A percentile compares a stretch with the other conserved stretches of the same genome.
Conservation (phyloP, 2,113 vertebrate genomes). For the Octodon degus region DNA sequence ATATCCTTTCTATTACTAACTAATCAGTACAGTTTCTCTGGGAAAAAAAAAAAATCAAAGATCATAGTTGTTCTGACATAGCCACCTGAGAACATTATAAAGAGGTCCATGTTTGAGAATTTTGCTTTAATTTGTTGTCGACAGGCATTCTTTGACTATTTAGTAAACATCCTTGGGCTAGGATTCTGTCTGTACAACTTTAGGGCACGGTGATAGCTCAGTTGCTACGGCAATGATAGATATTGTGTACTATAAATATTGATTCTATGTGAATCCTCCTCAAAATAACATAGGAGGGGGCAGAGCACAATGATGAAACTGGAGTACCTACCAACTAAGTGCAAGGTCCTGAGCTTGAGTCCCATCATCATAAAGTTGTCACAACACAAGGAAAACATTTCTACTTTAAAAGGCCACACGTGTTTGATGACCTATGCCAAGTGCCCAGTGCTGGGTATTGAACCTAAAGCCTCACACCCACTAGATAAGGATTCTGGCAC, state of each 20-base stretch:
- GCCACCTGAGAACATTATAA: constrained; percentile 34
- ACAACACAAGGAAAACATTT: constrained; percentile 56
- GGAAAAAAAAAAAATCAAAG: constrained; percentile 3
- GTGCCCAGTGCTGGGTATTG: background rate
- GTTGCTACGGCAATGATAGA: constrained; percentile 4
- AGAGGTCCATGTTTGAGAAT: constrained; percentile 27
- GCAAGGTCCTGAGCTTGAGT: background rate
- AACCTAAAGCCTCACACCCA: background rate
- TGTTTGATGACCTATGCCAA: constrained; percentile 3
- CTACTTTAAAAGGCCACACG: constrained; percentile 47
- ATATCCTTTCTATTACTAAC: constrained; percentile 19
- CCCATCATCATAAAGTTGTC: background rate
- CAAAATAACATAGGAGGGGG: constrained; percentile 8
- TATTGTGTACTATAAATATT: constrained; percentile 33
- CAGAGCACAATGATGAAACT: background rate
- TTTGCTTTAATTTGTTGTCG: constrained; percentile 60
- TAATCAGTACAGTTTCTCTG: constrained; percentile 42
- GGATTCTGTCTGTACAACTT: constrained; percentile 54
- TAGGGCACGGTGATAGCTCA: background rate
- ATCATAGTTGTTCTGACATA: background rate
- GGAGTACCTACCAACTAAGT: background rate
- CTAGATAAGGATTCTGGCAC: background rate
- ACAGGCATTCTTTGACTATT: constrained; percentile 39
- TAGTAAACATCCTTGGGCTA: constrained; percentile 45
- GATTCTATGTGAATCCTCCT: constrained; percentile 28